These are phyloP conservation scores for Apeira syringaria DNA, from an alignment of 2,888 invertebrate species.

Conservation along the genomic window DNA sequence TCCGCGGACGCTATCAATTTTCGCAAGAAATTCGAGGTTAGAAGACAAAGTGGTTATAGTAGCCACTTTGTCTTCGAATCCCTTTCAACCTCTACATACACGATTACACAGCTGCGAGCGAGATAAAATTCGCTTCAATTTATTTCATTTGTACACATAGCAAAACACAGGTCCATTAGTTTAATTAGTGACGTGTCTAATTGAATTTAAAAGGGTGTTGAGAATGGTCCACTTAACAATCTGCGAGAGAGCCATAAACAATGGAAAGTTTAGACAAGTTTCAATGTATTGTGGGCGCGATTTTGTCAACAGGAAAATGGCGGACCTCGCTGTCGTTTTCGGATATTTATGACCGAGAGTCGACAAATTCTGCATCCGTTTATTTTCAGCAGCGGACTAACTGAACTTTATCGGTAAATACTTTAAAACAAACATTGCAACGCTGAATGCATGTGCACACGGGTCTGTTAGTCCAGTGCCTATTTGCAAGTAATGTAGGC, in stretches of 20 bases:
- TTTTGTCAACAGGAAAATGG: constrained; percentile 82
- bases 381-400: constrained; percentile 64
- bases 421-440: constrained; percentile 53
- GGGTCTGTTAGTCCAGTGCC: constrained; percentile 10
- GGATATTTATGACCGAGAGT: constrained; percentile 73
- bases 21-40: constrained; percentile 35
- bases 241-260: constrained; percentile 61
- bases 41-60: too few relatives aligned
- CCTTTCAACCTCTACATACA: constrained; percentile 16
- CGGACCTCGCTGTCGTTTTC: constrained; percentile 70
- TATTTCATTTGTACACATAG: constrained; percentile 7
- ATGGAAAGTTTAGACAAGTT: constrained; percentile 76
- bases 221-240: constrained; percentile 55
- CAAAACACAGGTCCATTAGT: constrained; percentile 16
- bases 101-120: constrained; percentile 3
- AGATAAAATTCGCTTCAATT: constrained; percentile 22
- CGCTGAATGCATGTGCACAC: constrained; percentile 31
- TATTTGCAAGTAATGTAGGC: constrained; percentile 31
- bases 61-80: constrained; percentile 29
- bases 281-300: constrained; percentile 74
- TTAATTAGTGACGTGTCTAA: constrained; percentile 21
- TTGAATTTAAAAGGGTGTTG: constrained; percentile 30
- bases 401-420: constrained; percentile 63
- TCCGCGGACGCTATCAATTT: constrained; percentile 56
- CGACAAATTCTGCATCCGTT: constrained; percentile 75